Evolutionary conservation across 1,140 invertebrate species (phyloP), one percentile per base, ranked within the genome.

Genomic region (Lerema accius): DNA sequence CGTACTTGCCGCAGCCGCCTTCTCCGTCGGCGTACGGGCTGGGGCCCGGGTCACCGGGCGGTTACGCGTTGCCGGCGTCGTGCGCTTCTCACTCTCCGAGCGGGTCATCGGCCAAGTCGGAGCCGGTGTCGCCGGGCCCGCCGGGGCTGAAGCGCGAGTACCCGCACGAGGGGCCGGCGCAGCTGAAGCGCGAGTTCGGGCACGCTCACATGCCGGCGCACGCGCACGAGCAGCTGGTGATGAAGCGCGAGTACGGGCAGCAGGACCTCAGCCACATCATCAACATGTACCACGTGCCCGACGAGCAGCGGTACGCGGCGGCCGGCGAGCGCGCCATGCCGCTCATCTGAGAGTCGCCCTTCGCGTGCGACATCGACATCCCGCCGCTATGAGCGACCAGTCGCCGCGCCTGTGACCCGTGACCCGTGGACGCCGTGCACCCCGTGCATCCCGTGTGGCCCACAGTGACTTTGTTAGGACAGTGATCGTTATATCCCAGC

Each of bases 41-140:
- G 65, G 93, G 93, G 40, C 93, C 92, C 2, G 94, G 94, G 16
- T 95, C 93, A 23, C 95, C 93, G 19, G 94, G 92, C 14, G 91
- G 92, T 13, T 92, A 93, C 76, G 90, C 93, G 15, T 92, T 94
- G 71, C 92, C 93, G 0, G 93, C 93, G 14, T 94, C 94, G 46
- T 95, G 94, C 81, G 92, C 93, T 50, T 93, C 92, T 17, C 95
- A 96, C 86, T 96, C 96, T 78, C 95, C 96, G 19, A 95, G 95
- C 84, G 94, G 95, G 67, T 95, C 94, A 68, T 95, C 95, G 78
- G 95, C 96, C 79, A 97, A 97, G 83, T 96, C 95, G 23, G 96
- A 97, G 86, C 95, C 95, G 0, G 95, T 97, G 72, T 96, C 95
- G 48, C 94, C 92, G 67, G 94, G 92, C 67, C 94, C 93, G 45